Evolutionary conservation across 1,140 invertebrate species (phyloP).

Genomic region (Drosophila arawakana): DNA sequence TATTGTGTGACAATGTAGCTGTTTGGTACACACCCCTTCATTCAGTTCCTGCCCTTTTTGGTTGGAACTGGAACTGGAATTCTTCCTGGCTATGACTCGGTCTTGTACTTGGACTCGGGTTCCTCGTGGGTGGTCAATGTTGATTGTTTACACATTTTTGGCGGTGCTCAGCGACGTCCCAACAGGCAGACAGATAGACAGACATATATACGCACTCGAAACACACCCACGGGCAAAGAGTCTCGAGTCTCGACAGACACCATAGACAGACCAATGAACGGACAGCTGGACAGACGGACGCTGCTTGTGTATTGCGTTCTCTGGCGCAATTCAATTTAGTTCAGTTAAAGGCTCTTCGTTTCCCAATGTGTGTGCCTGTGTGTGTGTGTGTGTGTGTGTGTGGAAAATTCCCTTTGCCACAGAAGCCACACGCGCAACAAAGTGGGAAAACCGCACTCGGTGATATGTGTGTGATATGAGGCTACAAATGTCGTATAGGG

Average conservation of each 20-base stretch:
- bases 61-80: conserved; percentile 13
- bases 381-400: conserved; percentile 32
- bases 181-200: conserved; percentile 15
- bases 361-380: no score
- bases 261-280: not conserved
- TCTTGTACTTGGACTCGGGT: not conserved
- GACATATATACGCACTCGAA: conserved; percentile 30
- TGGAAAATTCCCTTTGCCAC: conserved; percentile 65
- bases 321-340: conserved; percentile 61
- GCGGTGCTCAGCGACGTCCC: conserved; percentile 54
- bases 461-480: no score
- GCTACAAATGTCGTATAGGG: conserved; percentile 15
- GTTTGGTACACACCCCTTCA: conserved; percentile 16
- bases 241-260: conserved; percentile 9
- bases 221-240: conserved; percentile 36
- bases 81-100: conserved; percentile 13
- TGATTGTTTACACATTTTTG: conserved; percentile 82
- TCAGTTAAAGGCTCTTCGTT: conserved; percentile 61
- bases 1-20: conserved; percentile 53
- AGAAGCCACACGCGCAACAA: conserved; percentile 31
- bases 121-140: conserved; percentile 65
- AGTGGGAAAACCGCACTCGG: conserved; percentile 44
- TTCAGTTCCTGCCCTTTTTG: not conserved
- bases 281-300: conserved; percentile 22
- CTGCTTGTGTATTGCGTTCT: conserved; percentile 25